Evolutionary conservation across 2,888 invertebrate species (phyloP).

Genomic region (Platerodrilus igneus): DNA sequence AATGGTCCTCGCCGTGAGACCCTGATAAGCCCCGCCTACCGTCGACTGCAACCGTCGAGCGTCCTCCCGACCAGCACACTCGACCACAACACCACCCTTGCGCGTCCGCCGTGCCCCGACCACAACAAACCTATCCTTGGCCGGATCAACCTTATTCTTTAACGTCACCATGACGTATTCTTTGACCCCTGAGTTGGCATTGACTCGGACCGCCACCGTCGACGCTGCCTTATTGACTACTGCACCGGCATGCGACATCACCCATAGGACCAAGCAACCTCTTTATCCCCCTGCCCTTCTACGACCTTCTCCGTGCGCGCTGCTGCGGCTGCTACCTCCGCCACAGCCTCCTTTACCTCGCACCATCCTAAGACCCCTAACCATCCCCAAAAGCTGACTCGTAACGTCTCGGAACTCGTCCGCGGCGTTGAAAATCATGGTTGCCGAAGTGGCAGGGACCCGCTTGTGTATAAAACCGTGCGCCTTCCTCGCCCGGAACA

Average conservation of each 20-base stretch:
- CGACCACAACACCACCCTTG: constrained; percentile 5
- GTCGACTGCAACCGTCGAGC: too few relatives aligned
- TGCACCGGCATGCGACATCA: too few relatives aligned
- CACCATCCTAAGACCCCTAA: constrained; percentile 6
- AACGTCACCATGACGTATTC: background rate
- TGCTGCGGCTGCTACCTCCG: background rate
- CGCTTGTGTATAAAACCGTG: too few relatives aligned
- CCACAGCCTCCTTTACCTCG: constrained; percentile 6
- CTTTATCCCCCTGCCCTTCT: constrained; percentile 6
- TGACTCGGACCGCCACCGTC: constrained; percentile 9
- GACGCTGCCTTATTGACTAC: background rate
- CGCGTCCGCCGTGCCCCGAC: constrained; percentile 8
- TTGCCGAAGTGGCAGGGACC: too few relatives aligned
- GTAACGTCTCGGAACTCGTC: too few relatives aligned
- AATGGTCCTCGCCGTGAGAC: too few relatives aligned
- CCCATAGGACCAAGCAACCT: too few relatives aligned
- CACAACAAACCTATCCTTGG: constrained; percentile 3
- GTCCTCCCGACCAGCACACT: too few relatives aligned
- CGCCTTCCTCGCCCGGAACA: too few relatives aligned
- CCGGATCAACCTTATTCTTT: constrained; percentile 1
- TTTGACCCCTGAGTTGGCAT: background rate
- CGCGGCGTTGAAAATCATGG: too few relatives aligned
- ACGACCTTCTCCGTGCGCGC: constrained; percentile 1
- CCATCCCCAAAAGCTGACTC: too few relatives aligned
- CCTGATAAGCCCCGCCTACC: too few relatives aligned